Conservation (phyloP, 2,888 invertebrate species). For the Amiota communis region DNA sequence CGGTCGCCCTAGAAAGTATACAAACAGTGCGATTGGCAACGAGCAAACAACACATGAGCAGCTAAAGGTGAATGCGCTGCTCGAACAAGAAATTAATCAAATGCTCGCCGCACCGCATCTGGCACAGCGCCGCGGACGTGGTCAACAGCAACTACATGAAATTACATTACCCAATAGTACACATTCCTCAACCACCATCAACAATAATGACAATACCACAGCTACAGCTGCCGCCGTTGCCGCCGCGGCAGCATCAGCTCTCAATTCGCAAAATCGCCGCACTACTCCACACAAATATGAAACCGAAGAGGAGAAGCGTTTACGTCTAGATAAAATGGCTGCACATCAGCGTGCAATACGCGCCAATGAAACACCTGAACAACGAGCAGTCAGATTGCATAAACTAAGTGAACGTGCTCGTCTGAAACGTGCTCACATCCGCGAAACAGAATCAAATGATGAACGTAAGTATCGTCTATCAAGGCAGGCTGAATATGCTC, state of each 20-base stretch:
- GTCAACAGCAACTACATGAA: slow-evolving; percentile 49
- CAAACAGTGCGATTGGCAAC: slow-evolving; percentile 43
- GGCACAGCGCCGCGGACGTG: slow-evolving; percentile 68
- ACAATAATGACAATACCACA: slow-evolving; percentile 45
- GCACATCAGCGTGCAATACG: slow-evolving; percentile 71
- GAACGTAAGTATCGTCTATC: slow-evolving; percentile 70
- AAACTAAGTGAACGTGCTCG: slow-evolving; percentile 72
- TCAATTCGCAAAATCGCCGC: slow-evolving; percentile 54
- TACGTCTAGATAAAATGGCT: slow-evolving; percentile 71
- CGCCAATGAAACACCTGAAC: slow-evolving; percentile 71
- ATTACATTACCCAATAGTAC: slow-evolving; percentile 36
- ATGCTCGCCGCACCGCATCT: slow-evolving; percentile 64
- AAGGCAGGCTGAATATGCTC: slow-evolving; percentile 72
- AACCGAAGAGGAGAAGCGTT: slow-evolving; percentile 70
- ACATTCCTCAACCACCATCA: slow-evolving; percentile 61
- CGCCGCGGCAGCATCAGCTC: slow-evolving; percentile 34
- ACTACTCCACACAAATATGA: slow-evolving; percentile 71
- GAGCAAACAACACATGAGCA: slow-evolving; percentile 55
- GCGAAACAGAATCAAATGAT: slow-evolving; percentile 68
- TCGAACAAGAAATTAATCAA: slow-evolving; percentile 72
- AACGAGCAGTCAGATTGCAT: slow-evolving; percentile 68
- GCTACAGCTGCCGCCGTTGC: slow-evolving; percentile 22
- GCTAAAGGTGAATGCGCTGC: slow-evolving; percentile 69
- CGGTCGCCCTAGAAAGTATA: slow-evolving; percentile 71
- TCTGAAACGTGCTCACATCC: slow-evolving; percentile 69